A percentile compares a stretch with the other conserved stretches of the same genome.
Evolutionary conservation across 2,888 invertebrate genomes (phyloP).

Genomic region (Drosophila aldrichi): DNA sequence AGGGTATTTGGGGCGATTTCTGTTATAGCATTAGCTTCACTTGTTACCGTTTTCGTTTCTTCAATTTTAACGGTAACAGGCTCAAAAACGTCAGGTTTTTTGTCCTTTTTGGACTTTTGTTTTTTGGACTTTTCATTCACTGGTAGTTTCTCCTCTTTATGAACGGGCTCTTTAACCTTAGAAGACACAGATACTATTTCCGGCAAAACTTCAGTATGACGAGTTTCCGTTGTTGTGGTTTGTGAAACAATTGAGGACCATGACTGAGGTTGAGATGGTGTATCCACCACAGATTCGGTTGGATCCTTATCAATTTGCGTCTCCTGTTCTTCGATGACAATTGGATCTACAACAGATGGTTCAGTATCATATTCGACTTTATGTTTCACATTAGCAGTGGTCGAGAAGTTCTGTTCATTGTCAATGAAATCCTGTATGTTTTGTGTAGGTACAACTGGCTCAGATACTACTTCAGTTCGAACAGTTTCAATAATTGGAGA

Average conservation of each 20-base stretch:
- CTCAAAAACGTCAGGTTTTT: slow-evolving; percentile 8
- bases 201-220: background rate
- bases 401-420: slow-evolving; percentile 17
- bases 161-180: slow-evolving; percentile 4
- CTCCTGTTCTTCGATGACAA: background rate
- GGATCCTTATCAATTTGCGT: slow-evolving; percentile 4
- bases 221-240: slow-evolving; percentile 21
- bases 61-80: background rate
- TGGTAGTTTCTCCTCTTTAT: slow-evolving; percentile 18
- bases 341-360: background rate
- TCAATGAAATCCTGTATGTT: slow-evolving; percentile 28
- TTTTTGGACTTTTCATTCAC: slow-evolving; percentile 34
- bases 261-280: slow-evolving; percentile 32
- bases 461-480: slow-evolving; percentile 1
- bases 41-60: slow-evolving; percentile 5
- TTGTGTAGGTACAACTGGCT: background rate
- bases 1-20: slow-evolving; percentile 8
- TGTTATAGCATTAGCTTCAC: background rate
- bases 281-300: background rate
- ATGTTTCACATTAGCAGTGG: slow-evolving; percentile 14
- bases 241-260: slow-evolving; percentile 64
- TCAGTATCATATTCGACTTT: background rate
- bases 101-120: slow-evolving; percentile 49
- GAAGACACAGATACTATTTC: background rate
- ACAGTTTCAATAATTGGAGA: slow-evolving; percentile 11